Base-by-base conservation (phyloP, 1,140 invertebrate genomes). In the Calliphora vicina region DNA sequence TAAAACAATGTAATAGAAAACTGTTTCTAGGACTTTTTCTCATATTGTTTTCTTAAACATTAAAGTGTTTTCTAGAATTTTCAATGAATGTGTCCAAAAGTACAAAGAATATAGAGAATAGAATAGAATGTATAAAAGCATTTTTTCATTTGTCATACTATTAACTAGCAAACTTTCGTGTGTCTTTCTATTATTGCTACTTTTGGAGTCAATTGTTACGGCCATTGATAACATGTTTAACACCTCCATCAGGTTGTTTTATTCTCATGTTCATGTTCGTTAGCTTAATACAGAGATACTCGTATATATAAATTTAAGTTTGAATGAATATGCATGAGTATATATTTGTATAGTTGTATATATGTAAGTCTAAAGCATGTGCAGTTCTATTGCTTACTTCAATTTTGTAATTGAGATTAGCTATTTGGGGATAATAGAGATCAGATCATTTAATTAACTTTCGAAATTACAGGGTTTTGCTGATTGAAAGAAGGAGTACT, bases 371-470 rank as follows among this genome's bases (percentile, higher is more conserved):
- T 57, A 15, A 15, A 17, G 45, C 45, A n/a, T n/a, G n/a, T n/a
- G n/a, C n/a, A n/a, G n/a, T n/a, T 29, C 29, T 29, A 29, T 50
- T 86, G 86, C 85, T 88, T 85, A 87, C 87, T 88, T 87, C 87
- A 87, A 88, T 88, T 88, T 87, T 88, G 87, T 88, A 88, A 88
- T 88, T 88, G 87, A 88, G 87, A 76, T 87, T 88, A 88, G 87
- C 87, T 87, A 86, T 87, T 85, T 85, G 87, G 87, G 84, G 86
- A 88, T 88, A 88, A 88, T 87, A 87, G 87, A 88, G 87, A 88
- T 88, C 87, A 87, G 87, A 88, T 88, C 87, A 87, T 88, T 88
- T 88, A 88, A 88, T 88, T 88, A 88, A 88, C 85, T 88, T 88
- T 88, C 85, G 80, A 81, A 50, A 81, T 81, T 81, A 67, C 80